phyloP scores from a whole-genome alignment of 1,140 invertebrate species.

The Phthorimaea operculella region DNA sequence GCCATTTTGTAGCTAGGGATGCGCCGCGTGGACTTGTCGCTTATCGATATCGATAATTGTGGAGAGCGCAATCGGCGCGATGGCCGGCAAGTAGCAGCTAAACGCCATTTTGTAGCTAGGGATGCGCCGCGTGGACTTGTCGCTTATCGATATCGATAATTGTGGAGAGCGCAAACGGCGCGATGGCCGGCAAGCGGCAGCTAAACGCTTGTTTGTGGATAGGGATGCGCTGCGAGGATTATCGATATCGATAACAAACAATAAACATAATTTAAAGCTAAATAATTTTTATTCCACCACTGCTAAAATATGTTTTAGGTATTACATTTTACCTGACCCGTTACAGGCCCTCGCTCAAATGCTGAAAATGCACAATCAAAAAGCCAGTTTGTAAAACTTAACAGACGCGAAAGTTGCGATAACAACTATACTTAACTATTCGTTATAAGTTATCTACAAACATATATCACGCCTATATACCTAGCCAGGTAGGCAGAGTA shows the following conservation, averaged over 20 bases:
- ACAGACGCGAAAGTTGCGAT: too few relatives aligned
- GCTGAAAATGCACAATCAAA: too few relatives aligned
- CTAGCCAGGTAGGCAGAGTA: too few relatives aligned
- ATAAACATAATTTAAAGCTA: too few relatives aligned
- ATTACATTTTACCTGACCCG: too few relatives aligned
- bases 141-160: slow-evolving; percentile 22
- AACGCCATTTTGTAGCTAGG: slow-evolving; percentile 29
- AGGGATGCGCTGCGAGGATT: slow-evolving; percentile 18
- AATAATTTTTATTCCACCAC: too few relatives aligned
- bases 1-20: slow-evolving; percentile 28
- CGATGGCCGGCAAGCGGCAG: slow-evolving; percentile 28
- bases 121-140: slow-evolving; percentile 11
- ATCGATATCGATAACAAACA: slow-evolving; percentile 24
- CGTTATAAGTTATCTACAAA: too few relatives aligned
- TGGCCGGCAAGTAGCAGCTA: slow-evolving; percentile 30
- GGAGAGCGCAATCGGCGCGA: slow-evolving; percentile 23
- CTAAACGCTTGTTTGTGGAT: slow-evolving; percentile 29
- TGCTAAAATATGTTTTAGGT: too few relatives aligned
- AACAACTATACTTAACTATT: too few relatives aligned
- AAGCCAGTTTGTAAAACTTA: too few relatives aligned
- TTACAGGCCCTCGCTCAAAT: too few relatives aligned
- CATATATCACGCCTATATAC: too few relatives aligned
- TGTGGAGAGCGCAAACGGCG: slow-evolving; percentile 25
- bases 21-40: slow-evolving; percentile 3
- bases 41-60: slow-evolving; percentile 26